phyloP scores from a whole-genome alignment of 2,888 invertebrate species.

The Plagiodera versicolora region DNA sequence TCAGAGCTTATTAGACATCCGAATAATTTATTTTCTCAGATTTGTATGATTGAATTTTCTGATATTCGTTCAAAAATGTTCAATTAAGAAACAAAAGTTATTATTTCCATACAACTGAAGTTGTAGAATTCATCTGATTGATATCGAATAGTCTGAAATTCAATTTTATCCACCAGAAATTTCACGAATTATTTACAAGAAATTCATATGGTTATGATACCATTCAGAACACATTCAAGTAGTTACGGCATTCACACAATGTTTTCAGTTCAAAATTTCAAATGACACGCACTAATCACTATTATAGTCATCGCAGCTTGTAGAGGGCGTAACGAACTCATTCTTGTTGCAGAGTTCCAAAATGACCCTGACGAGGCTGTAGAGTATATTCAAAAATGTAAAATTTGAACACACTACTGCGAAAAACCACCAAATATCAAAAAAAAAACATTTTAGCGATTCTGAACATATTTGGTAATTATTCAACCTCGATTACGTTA shows the following conservation, averaged over 20 bases:
- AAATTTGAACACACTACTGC: constrained; percentile 10
- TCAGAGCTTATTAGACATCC: too few relatives aligned
- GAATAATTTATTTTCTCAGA: too few relatives aligned
- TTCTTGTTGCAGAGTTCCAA: constrained; percentile 48
- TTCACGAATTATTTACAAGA: constrained; percentile 33
- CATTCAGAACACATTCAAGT: constrained; percentile 38
- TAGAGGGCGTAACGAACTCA: constrained; percentile 46
- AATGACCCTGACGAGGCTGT: constrained; percentile 37
- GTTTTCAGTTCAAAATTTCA: constrained; percentile 33
- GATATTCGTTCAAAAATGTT: too few relatives aligned
- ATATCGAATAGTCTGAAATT: background rate
- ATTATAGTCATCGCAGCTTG: constrained; percentile 50
- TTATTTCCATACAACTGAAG: background rate
- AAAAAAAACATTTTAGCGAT: background rate
- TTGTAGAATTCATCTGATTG: too few relatives aligned
- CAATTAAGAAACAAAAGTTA: too few relatives aligned
- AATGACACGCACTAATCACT: constrained; percentile 43
- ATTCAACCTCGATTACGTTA: background rate
- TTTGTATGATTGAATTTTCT: too few relatives aligned
- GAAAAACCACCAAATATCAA: constrained; percentile 17
- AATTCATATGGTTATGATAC: constrained; percentile 14
- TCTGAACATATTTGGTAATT: background rate
- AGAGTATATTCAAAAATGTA: constrained; percentile 19
- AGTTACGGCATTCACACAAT: constrained; percentile 29
- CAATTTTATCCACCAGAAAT: constrained; percentile 25